Evolutionary conservation across 2,113 vertebrate genomes (phyloP).

Genomic region (Entomyzon cyanotis): DNA sequence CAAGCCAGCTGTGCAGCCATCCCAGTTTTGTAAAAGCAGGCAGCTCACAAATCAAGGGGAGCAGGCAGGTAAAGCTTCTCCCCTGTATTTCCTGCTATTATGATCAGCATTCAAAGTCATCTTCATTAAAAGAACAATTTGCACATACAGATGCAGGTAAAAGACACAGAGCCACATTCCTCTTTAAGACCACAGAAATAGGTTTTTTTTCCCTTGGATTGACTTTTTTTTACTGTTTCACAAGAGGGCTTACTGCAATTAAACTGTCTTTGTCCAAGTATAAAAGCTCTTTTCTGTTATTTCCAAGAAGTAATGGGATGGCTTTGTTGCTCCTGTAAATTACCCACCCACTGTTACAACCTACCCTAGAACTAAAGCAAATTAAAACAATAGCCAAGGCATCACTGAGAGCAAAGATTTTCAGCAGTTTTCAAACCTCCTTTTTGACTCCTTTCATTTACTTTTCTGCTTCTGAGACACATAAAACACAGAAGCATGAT

Average conservation of each 20-base stretch:
- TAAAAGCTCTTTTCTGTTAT: constrained; percentile 21
- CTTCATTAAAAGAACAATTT: background rate
- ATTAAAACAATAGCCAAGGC: constrained; percentile 13
- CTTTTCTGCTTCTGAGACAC: constrained; percentile 3
- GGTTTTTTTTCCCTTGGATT: background rate
- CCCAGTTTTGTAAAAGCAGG: background rate
- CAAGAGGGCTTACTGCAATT: background rate
- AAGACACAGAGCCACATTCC: background rate
- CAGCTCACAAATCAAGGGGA: background rate
- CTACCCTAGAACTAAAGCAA: background rate
- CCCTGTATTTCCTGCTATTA: background rate
- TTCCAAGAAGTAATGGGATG: background rate
- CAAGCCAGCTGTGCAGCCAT: background rate
- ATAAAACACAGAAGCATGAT: background rate
- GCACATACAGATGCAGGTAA: background rate
- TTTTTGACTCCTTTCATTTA: background rate
- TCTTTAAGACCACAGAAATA: background rate
- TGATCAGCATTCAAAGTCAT: background rate
- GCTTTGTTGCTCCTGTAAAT: constrained; percentile 33
- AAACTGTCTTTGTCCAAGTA: background rate
- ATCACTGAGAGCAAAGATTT: background rate
- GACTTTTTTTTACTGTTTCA: background rate
- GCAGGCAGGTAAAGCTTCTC: background rate
- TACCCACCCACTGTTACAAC: background rate
- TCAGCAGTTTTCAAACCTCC: background rate